These are phyloP conservation scores for Stenchaetothrips biformis DNA, from an alignment of 2,888 invertebrate species.

Conservation along the genomic window DNA sequence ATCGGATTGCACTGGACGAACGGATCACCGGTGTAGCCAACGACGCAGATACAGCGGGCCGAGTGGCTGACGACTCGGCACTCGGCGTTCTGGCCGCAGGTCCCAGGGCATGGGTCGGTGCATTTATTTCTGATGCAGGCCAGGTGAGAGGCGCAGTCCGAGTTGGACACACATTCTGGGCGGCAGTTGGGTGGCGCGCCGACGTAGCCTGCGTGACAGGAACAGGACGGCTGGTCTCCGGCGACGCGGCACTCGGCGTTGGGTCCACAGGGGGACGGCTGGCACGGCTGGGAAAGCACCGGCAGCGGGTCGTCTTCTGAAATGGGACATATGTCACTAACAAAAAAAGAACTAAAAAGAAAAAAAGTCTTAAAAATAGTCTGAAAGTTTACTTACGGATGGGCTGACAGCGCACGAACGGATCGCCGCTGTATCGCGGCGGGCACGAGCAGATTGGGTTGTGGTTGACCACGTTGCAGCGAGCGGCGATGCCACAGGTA, in stretches of 20 bases:
- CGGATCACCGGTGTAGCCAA: conserved; percentile 55
- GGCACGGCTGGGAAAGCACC: conserved; percentile 38
- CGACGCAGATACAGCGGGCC: conserved; percentile 61
- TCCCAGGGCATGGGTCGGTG: conserved; percentile 68
- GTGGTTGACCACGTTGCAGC: conserved; percentile 69
- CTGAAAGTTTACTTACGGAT: conserved; percentile 45
- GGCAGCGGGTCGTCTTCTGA: neutral
- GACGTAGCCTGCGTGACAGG: conserved; percentile 65
- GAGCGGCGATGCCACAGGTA: conserved; percentile 65
- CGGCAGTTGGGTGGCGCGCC: conserved; percentile 72
- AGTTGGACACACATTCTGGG: conserved; percentile 72
- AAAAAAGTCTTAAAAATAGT: conserved; percentile 34
- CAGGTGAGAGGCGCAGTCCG: conserved; percentile 68
- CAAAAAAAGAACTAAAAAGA: neutral
- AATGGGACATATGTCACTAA: neutral
- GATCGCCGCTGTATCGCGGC: conserved; percentile 64
- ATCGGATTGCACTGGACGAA: conserved; percentile 55
- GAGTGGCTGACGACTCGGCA: conserved; percentile 77
- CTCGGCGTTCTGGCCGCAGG: conserved; percentile 69
- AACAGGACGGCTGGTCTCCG: conserved; percentile 69
- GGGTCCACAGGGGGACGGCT: conserved; percentile 45
- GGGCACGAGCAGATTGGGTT: conserved; percentile 68
- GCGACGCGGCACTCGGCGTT: conserved; percentile 47
- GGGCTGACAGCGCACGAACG: conserved; percentile 60
- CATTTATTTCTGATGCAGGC: conserved; percentile 76